These are phyloP conservation scores for Eumeta japonica DNA, from an alignment of 1,140 invertebrate genomes.

Conservation along the genomic window DNA sequence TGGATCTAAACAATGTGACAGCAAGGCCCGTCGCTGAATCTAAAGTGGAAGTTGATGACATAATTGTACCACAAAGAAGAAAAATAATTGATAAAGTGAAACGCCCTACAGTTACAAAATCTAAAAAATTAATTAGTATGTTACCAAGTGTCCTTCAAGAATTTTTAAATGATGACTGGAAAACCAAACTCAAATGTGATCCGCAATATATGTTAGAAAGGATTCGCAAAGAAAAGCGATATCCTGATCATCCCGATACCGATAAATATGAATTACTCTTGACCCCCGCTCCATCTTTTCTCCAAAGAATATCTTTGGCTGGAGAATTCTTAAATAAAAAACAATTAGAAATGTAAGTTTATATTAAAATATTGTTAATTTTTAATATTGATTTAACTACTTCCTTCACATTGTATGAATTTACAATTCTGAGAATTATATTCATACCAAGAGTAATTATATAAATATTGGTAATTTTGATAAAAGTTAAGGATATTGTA, in stretches of 20 bases:
- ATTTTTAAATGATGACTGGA: conserved; percentile 45
- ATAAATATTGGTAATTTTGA: too few relatives aligned
- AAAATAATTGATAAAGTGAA: conserved; percentile 20
- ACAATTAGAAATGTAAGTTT: conserved; percentile 29
- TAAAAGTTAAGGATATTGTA: too few relatives aligned
- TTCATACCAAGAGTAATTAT: too few relatives aligned
- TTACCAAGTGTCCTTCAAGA: conserved; percentile 51
- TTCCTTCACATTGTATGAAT: too few relatives aligned
- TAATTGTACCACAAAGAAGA: conserved; percentile 27
- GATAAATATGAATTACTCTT: conserved; percentile 63
- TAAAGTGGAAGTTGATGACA: conserved; percentile 39
- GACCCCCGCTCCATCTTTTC: conserved; percentile 69
- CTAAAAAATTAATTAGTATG: conserved; percentile 39
- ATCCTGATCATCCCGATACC: conserved; percentile 52
- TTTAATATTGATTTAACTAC: too few relatives aligned
- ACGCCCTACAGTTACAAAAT: conserved; percentile 28
- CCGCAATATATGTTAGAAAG: conserved; percentile 62
- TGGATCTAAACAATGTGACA: too few relatives aligned
- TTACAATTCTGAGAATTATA: too few relatives aligned
- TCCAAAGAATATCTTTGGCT: conserved; percentile 69
- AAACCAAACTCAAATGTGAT: conserved; percentile 55
- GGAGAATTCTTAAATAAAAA: conserved; percentile 62
- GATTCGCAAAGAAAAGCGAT: conserved; percentile 59
- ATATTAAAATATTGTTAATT: too few relatives aligned
- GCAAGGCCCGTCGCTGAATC: too few relatives aligned